These are phyloP conservation scores for Promerops cafer DNA, from an alignment of 2,113 vertebrate species.

Conservation along the genomic window DNA sequence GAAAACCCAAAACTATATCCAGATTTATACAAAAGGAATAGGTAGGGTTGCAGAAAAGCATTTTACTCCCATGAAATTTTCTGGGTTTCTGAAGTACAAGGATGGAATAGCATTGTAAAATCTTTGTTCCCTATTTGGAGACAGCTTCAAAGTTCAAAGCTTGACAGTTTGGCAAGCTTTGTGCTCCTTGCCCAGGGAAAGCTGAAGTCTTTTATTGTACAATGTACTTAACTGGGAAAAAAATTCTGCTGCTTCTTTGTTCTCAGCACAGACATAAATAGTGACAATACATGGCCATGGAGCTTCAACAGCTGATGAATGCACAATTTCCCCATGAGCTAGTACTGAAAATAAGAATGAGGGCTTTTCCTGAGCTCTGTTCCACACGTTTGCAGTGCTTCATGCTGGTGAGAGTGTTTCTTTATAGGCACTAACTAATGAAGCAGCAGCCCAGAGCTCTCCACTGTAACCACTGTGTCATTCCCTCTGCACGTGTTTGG, in stretches of 20 bases:
- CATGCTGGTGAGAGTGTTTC: background rate
- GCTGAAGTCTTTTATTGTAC: background rate
- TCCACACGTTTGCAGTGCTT: background rate
- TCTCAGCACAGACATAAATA: background rate
- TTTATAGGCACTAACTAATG: background rate
- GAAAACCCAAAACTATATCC: background rate
- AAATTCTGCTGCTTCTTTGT: background rate
- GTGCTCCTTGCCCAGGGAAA: background rate
- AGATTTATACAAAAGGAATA: background rate
- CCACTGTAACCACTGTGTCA: background rate
- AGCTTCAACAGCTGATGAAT: background rate
- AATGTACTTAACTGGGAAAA: background rate
- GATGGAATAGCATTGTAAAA: background rate
- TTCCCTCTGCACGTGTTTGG: background rate
- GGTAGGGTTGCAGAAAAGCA: background rate
- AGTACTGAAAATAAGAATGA: background rate
- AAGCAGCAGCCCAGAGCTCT: background rate
- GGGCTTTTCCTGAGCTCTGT: background rate
- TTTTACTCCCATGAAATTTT: background rate
- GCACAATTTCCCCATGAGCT: background rate
- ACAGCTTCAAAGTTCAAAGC: no score
- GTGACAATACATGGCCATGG: rapidly evolving
- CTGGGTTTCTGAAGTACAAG: background rate
- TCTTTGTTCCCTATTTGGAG: background rate
- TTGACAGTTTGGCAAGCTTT: background rate